Conservation (phyloP, 2,113 vertebrate genomes). For the Bos javanicus region DNA sequence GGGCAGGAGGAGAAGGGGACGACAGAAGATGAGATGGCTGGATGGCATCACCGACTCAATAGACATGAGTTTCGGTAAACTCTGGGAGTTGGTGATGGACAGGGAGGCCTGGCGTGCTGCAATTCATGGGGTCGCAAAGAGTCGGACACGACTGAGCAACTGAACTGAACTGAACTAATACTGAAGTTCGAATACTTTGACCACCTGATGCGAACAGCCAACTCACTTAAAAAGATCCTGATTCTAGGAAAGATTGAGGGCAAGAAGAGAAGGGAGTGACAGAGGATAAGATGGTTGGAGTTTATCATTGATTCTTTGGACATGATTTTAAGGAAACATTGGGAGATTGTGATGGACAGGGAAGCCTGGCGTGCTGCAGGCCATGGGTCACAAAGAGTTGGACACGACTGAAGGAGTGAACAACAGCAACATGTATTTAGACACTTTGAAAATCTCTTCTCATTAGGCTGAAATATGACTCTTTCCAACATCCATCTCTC, state of each 20-base stretch:
- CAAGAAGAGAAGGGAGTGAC: not conserved
- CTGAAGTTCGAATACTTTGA: not conserved
- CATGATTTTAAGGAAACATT: not conserved
- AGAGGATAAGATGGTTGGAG: not conserved
- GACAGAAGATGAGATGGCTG: too few species aligned
- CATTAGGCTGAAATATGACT: not conserved
- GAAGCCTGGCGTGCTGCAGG: not conserved
- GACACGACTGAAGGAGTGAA: not conserved
- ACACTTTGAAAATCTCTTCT: not conserved
- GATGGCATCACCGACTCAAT: too few species aligned
- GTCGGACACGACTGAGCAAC: accelerated
- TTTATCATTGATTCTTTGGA: not conserved
- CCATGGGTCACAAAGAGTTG: not conserved
- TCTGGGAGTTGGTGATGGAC: too few species aligned
- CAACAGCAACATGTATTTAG: not conserved
- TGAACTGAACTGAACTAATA: not conserved
- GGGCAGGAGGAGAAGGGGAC: too few species aligned
- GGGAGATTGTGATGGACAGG: not conserved
- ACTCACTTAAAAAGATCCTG: not conserved
- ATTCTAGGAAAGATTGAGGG: not conserved
- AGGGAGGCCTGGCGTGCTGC: too few species aligned
- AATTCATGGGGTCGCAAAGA: too few species aligned
- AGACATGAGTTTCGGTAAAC: too few species aligned
- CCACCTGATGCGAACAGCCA: not conserved
- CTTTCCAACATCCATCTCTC: not conserved